phyloP scores from a whole-genome alignment of 2,113 vertebrate genomes.

The Corynorhinus townsendii region DNA sequence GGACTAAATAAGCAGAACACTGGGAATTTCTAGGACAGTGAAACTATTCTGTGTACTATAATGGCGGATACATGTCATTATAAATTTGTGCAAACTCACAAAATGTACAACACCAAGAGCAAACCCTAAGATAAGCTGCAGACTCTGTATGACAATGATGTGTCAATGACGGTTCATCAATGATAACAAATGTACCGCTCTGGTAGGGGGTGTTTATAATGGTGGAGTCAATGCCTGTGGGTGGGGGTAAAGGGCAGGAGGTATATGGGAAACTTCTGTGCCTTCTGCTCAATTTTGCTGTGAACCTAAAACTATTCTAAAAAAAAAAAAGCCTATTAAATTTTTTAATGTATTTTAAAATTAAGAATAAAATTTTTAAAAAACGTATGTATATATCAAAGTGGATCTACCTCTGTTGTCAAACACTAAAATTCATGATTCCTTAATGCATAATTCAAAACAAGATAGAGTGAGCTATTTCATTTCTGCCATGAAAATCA shows the following conservation, averaged over 20 bases:
- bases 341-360: not conserved
- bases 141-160: not conserved
- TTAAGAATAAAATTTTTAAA: not conserved
- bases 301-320: not conserved
- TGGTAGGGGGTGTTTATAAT: not conserved
- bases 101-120: not conserved
- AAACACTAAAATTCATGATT: not conserved
- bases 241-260: not conserved
- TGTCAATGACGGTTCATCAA: not conserved
- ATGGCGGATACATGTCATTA: not conserved
- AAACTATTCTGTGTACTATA: not conserved
- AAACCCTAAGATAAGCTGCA: not conserved
- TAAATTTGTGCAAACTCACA: not conserved
- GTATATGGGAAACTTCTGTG: not conserved
- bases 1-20: not conserved
- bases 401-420: not conserved
- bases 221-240: not conserved
- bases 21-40: not conserved
- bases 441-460: not conserved
- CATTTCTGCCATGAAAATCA: not conserved
- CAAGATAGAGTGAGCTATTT: not conserved
- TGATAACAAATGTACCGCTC: not conserved
- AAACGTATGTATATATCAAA: not conserved
- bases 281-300: not conserved
- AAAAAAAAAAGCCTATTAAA: not conserved